A percentile compares a stretch with the other conserved stretches of the same genome.
phyloP scores from a whole-genome alignment of 2,888 invertebrate genomes.

The Matsumyia berberina region DNA sequence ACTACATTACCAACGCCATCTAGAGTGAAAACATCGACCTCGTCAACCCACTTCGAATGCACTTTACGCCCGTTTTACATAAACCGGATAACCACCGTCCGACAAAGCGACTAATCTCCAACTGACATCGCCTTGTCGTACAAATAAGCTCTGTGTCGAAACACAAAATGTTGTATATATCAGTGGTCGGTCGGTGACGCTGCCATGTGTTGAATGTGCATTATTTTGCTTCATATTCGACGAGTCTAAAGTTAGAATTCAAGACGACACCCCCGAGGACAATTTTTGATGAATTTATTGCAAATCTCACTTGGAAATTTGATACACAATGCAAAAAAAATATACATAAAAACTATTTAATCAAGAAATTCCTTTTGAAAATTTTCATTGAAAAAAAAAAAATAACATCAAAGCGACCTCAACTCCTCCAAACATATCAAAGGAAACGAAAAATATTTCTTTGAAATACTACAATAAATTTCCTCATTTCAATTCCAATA shows the following conservation, averaged over 20 bases:
- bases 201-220: conserved; percentile 4
- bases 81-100: conserved; percentile 3
- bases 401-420: conserved; percentile 7
- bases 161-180: background rate
- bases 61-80: too few relatives aligned
- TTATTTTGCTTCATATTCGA: background rate
- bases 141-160: background rate
- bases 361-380: background rate
- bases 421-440: background rate
- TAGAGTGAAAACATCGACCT: background rate
- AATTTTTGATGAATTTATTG: background rate
- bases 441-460: background rate
- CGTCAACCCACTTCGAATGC: too few relatives aligned
- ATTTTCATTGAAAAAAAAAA: background rate
- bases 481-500: conserved; percentile 17
- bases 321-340: conserved; percentile 3
- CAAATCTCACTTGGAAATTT: conserved; percentile 11
- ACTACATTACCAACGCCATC: background rate
- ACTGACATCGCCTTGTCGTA: background rate
- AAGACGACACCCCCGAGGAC: too few relatives aligned
- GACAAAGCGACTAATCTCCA: background rate
- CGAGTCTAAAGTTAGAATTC: conserved; percentile 15
- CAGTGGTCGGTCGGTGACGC: too few relatives aligned
- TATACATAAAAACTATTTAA: background rate
- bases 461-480: conserved; percentile 3